A percentile compares a stretch with the other conserved stretches of the same genome.
Conservation (phyloP, 1,140 invertebrate genomes). For the Dufourea novaeangliae region DNA sequence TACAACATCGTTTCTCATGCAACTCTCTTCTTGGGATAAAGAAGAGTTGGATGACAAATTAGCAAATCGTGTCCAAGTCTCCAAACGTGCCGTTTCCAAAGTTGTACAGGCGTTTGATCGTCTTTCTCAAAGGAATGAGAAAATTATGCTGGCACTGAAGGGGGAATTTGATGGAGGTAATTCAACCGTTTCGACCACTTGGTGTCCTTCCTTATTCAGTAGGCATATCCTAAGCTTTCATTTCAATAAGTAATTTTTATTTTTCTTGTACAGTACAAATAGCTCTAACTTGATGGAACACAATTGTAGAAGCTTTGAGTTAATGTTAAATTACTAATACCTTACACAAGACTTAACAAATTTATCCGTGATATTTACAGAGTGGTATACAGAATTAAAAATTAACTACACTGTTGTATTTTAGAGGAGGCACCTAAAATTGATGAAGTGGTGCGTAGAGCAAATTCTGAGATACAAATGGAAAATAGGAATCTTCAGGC, state of each 20-base stretch:
- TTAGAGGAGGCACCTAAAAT: slow-evolving; percentile 86
- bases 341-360: too few species aligned
- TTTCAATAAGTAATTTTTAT: too few species aligned
- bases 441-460: slow-evolving; percentile 91
- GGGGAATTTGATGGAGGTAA: slow-evolving; percentile 88
- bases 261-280: too few species aligned
- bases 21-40: slow-evolving; percentile 99
- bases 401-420: slow-evolving; percentile 48
- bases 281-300: too few species aligned
- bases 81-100: slow-evolving; percentile 96
- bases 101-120: slow-evolving; percentile 98
- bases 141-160: slow-evolving; percentile 93
- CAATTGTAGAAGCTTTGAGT: too few species aligned
- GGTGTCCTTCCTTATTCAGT: too few species aligned
- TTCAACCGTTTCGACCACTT: too few species aligned
- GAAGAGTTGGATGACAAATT: slow-evolving; percentile 98
- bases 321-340: too few species aligned
- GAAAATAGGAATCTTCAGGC: slow-evolving; percentile 96
- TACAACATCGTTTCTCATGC: slow-evolving; percentile 97
- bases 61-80: slow-evolving; percentile 95
- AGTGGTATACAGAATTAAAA: neutral
- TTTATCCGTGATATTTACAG: too few species aligned
- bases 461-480: slow-evolving; percentile 92
- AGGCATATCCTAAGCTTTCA: too few species aligned
- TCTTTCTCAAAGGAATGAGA: slow-evolving; percentile 95